Evolutionary conservation across 2,113 vertebrate genomes (phyloP).

Genomic region (Carettochelys insculpta): DNA sequence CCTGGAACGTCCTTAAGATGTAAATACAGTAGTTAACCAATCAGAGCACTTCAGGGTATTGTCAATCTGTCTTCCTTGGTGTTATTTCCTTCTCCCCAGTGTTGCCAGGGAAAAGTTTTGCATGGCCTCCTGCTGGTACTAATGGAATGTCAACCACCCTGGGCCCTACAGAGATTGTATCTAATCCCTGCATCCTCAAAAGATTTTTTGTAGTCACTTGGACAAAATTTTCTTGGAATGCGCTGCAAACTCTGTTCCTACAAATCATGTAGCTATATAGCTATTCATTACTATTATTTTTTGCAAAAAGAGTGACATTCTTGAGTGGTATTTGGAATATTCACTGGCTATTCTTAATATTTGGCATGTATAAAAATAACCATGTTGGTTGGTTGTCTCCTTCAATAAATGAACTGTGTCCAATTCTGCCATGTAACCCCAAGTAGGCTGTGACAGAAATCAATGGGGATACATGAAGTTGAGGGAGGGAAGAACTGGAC

Average conservation of each 20-base stretch:
- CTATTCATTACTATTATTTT: background rate
- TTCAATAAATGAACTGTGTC: background rate
- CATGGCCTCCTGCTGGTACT: background rate
- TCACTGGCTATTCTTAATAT: background rate
- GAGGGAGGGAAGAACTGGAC: fast-evolving
- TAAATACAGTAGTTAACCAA: background rate
- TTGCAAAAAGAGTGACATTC: background rate
- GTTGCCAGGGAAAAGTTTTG: background rate
- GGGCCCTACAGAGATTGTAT: background rate
- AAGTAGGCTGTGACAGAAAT: background rate
- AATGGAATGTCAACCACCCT: background rate
- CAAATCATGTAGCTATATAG: background rate
- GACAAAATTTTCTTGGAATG: background rate
- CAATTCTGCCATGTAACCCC: background rate
- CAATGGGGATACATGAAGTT: background rate
- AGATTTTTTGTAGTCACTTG: background rate
- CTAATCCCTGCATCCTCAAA: background rate
- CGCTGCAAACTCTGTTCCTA: background rate
- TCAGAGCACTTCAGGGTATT: background rate
- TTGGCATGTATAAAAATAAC: background rate
- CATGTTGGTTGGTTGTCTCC: background rate
- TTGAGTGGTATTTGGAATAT: background rate
- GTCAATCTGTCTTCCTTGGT: background rate
- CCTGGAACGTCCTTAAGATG: background rate
- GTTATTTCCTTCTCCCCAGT: background rate